These are phyloP conservation scores for Stichodactyla mertensii DNA, from an alignment of 64 coral and sea anemone species.

Conservation along the genomic window DNA sequence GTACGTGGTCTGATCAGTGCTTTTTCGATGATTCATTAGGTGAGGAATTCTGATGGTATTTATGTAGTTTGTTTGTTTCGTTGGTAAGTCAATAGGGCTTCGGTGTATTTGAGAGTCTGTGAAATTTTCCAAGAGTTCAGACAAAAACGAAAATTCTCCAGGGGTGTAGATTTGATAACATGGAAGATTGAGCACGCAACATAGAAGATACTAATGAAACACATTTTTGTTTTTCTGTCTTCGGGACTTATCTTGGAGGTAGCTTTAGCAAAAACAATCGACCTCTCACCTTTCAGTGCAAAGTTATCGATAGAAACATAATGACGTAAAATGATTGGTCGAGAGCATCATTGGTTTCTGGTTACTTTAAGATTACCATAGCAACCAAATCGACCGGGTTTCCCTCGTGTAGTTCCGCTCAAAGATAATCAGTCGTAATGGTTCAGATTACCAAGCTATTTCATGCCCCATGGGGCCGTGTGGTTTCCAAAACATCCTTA, in stretches of 20 bases:
- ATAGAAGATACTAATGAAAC: not conserved
- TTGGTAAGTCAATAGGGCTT: not conserved
- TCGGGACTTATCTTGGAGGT: not conserved
- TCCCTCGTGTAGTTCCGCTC: not conserved
- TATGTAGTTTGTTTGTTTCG: not conserved
- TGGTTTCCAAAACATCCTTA: not conserved
- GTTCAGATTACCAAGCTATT: not conserved
- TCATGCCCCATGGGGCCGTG: not conserved
- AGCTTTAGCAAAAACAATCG: not conserved
- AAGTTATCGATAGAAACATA: not conserved
- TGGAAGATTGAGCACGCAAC: not conserved
- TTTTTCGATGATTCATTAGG: not conserved
- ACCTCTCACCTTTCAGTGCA: not conserved
- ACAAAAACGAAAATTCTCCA: not conserved
- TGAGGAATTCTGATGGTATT: not conserved
- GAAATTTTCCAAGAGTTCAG: not conserved
- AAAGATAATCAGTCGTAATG: not conserved
- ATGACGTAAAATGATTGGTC: not conserved
- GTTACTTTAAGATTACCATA: not conserved
- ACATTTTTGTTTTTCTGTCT: not conserved
- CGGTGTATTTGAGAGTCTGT: not conserved
- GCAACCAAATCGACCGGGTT: not conserved
- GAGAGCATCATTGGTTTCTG: not conserved
- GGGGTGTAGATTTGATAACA: not conserved
- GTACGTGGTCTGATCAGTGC: not conserved